Conservation (phyloP, 2,797 vertebrate genomes). For the Eremophila alpestris region DNA sequence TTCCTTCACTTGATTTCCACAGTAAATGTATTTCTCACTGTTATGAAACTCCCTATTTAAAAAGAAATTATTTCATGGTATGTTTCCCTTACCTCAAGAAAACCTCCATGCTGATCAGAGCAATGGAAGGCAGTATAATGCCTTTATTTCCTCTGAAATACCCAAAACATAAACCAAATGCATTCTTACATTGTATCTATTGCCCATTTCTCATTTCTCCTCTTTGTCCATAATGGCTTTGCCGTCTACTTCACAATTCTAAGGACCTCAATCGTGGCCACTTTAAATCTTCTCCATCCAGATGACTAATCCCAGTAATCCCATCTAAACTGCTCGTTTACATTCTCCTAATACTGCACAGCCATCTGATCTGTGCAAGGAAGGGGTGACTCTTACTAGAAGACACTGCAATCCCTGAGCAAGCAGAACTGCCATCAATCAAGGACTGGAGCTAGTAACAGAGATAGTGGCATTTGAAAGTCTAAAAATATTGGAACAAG, state of each 20-base stretch:
- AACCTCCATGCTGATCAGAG: neutral
- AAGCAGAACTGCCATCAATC: neutral
- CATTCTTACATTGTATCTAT: neutral
- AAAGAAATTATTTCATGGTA: neutral
- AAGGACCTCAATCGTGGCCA: neutral
- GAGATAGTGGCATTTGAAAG: neutral
- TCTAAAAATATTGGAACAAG: neutral
- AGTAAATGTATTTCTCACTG: neutral
- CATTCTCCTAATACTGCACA: neutral
- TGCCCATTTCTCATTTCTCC: neutral
- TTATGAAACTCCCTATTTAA: neutral
- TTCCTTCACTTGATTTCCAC: neutral
- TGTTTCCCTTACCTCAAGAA: neutral
- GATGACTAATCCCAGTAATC: constrained; percentile 20
- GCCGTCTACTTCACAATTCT: neutral
- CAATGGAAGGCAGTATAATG: neutral
- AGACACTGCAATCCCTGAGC: neutral
- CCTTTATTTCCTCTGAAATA: neutral
- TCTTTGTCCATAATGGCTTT: neutral
- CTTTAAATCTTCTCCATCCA: neutral
- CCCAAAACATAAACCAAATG: neutral
- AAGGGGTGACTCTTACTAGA: neutral
- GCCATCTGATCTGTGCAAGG: neutral
- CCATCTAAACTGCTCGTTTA: constrained; percentile 39
- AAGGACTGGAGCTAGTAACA: neutral